These are phyloP conservation scores for Empis livida DNA, from an alignment of 2,888 invertebrate genomes.

Conservation along the genomic window DNA sequence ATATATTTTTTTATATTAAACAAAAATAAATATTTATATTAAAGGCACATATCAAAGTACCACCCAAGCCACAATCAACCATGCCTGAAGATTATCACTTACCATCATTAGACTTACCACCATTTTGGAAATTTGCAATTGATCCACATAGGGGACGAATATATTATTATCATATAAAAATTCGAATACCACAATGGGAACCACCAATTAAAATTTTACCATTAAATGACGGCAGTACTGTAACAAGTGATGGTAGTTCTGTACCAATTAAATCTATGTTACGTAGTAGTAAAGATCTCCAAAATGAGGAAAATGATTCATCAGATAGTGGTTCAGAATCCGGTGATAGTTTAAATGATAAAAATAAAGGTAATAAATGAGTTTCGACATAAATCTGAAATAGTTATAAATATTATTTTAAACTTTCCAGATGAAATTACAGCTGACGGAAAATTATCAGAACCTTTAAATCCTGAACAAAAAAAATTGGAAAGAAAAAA, in stretches of 20 bases:
- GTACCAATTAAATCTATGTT: background rate
- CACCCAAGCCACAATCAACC: conserved; percentile 21
- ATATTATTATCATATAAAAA: conserved; percentile 83
- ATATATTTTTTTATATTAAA: background rate
- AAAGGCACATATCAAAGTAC: conserved; percentile 21
- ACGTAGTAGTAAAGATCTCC: background rate
- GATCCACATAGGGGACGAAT: conserved; percentile 64
- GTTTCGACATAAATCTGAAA: too few species aligned
- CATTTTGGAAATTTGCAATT: conserved; percentile 75
- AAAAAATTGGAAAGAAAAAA: conserved; percentile 43
- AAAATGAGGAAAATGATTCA: background rate
- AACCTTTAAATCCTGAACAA: conserved; percentile 11
- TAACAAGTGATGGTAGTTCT: background rate
- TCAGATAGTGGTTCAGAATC: conserved; percentile 3
- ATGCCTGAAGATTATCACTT: conserved; percentile 28
- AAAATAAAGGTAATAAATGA: background rate
- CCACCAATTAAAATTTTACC: conserved; percentile 41
- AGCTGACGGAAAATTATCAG: background rate
- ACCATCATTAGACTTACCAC: conserved; percentile 54
- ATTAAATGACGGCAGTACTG: conserved; percentile 18
- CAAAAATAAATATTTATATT: background rate
- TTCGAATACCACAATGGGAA: conserved; percentile 66
- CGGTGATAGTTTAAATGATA: background rate
- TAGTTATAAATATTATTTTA: too few species aligned
- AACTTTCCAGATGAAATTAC: background rate